Percentiles rank a stretch among this genome's conserved stretches.
These are phyloP conservation scores for Brachyistius frenatus DNA, from an alignment of 2,113 vertebrate species.

Conservation along the genomic window DNA sequence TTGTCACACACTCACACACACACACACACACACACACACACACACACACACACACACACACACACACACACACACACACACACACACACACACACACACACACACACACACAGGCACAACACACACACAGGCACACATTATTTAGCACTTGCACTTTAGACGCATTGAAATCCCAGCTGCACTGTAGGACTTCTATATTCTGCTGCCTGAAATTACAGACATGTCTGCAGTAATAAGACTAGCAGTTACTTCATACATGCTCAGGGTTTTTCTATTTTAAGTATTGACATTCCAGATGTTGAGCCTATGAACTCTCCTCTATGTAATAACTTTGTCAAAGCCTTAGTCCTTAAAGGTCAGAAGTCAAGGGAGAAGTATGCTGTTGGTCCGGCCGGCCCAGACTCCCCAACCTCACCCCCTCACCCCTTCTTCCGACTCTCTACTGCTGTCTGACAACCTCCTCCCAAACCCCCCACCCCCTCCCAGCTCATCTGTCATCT, in stretches of 20 bases:
- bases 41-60: slow-evolving; percentile 34
- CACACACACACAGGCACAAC: background rate
- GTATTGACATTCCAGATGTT: slow-evolving; percentile 78
- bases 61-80: slow-evolving; percentile 15
- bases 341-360: slow-evolving; percentile 81
- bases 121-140: slow-evolving; percentile 12
- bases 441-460: slow-evolving; percentile 86
- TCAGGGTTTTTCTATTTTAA: slow-evolving; percentile 78
- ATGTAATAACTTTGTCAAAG: slow-evolving; percentile 82
- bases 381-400: slow-evolving; percentile 69
- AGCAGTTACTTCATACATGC: slow-evolving; percentile 63
- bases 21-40: slow-evolving; percentile 35
- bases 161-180: slow-evolving; percentile 56
- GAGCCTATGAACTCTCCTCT: slow-evolving; percentile 74
- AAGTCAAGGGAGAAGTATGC: slow-evolving; percentile 76
- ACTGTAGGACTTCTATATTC: slow-evolving; percentile 56
- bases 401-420: slow-evolving; percentile 27
- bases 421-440: slow-evolving; percentile 72
- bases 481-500: slow-evolving; percentile 99
- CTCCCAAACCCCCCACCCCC: slow-evolving; percentile 77
- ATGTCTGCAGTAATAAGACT: slow-evolving; percentile 63
- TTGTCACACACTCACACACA: slow-evolving; percentile 55
- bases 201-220: slow-evolving; percentile 63
- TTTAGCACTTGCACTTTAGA: slow-evolving; percentile 77
- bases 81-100: slow-evolving; percentile 51